These are phyloP conservation scores for Forbesichthys papilliferus DNA, from an alignment of 2,113 vertebrate species.

Conservation along the genomic window DNA sequence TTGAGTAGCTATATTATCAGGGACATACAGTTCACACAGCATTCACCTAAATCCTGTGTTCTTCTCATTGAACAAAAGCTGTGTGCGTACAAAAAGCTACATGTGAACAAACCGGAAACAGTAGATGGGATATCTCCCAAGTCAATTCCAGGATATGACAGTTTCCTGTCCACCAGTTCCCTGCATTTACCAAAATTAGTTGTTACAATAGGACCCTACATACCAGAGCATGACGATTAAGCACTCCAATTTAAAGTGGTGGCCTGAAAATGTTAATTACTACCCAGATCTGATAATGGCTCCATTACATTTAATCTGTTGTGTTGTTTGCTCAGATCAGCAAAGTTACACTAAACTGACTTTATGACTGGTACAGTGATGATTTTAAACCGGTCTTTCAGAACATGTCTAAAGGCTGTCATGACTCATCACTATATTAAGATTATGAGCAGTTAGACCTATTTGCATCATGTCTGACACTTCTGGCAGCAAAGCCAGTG, in stretches of 20 bases:
- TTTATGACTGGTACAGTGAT: not conserved
- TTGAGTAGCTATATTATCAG: not conserved
- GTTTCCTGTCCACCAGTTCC: conserved; percentile 62
- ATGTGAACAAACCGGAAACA: conserved; percentile 60
- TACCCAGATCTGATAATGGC: not conserved
- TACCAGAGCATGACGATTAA: not conserved
- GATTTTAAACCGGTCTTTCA: conserved; percentile 5
- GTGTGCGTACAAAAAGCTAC: not conserved
- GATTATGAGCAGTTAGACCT: too few species aligned
- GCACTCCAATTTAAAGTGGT: not conserved
- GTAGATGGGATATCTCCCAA: conserved; percentile 40
- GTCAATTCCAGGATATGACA: conserved; percentile 74
- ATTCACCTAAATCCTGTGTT: not conserved
- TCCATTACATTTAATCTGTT: not conserved
- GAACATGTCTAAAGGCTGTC: not conserved
- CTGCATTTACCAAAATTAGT: conserved; percentile 14
- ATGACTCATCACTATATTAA: too few species aligned
- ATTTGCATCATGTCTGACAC: too few species aligned
- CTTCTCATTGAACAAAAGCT: not conserved
- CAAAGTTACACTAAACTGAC: not conserved
- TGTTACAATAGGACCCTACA: conserved; percentile 5
- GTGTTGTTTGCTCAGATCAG: not conserved
- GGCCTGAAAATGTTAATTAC: not conserved
- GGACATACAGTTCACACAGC: not conserved
- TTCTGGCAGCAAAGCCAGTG: too few species aligned